A percentile compares a stretch with the other conserved stretches of the same genome.
phyloP scores from a whole-genome alignment of 2,113 vertebrate species.

The Peromyscus maniculatus region DNA sequence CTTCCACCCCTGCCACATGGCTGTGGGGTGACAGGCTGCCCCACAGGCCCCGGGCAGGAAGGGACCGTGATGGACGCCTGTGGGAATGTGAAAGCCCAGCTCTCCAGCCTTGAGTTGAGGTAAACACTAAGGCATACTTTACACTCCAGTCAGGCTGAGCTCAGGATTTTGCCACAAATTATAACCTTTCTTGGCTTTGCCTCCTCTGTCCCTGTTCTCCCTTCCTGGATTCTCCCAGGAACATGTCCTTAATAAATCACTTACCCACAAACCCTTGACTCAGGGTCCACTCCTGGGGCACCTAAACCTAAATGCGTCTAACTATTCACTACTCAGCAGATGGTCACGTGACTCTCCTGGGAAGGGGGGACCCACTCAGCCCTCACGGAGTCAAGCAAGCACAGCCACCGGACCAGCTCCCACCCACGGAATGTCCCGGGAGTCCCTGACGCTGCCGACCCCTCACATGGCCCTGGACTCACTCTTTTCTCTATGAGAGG shows the following conservation, averaged over 20 bases:
- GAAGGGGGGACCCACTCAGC: background rate
- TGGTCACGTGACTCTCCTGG: slow-evolving; percentile 34
- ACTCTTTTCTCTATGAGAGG: background rate
- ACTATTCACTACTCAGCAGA: slow-evolving; percentile 55
- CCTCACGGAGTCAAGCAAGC: background rate
- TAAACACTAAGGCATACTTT: slow-evolving; percentile 58
- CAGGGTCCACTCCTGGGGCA: slow-evolving; percentile 63
- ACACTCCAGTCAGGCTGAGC: slow-evolving; percentile 47
- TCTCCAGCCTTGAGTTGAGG: slow-evolving; percentile 8
- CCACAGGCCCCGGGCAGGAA: background rate
- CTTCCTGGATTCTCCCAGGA: slow-evolving; percentile 39
- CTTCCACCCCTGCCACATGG: background rate
- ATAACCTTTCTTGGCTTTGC: slow-evolving; percentile 56
- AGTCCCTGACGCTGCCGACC: background rate
- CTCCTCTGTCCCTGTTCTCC: background rate
- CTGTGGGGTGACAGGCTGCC: background rate
- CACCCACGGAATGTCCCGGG: background rate
- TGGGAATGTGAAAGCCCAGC: background rate
- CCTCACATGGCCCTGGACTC: background rate
- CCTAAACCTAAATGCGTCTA: slow-evolving; percentile 32
- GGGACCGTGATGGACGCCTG: background rate
- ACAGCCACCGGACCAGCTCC: background rate
- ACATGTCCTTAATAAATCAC: slow-evolving; percentile 65
- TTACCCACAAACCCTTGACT: slow-evolving; percentile 58
- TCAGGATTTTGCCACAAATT: slow-evolving; percentile 64